Percentiles rank a stretch among this genome's conserved stretches.
phyloP scores from a whole-genome alignment of 2,113 vertebrate species.

The Myotis brandtii region DNA sequence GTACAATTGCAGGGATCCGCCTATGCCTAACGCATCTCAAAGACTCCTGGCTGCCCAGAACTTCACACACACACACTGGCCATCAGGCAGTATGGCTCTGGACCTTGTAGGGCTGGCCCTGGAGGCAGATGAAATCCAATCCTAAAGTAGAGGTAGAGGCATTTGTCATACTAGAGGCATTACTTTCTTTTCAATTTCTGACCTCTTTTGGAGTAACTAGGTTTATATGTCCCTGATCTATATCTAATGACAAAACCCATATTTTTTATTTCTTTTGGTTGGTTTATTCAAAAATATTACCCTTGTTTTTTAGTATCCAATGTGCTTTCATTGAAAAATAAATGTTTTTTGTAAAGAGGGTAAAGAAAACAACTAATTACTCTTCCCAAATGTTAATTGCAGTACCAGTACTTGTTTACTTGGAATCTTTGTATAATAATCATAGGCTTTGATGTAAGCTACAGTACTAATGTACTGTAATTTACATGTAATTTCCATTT shows the following conservation, averaged over 20 bases:
- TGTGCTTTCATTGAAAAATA: conserved; percentile 19
- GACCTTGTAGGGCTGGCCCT: background rate
- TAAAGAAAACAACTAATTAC: conserved; percentile 55
- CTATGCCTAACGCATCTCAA: background rate
- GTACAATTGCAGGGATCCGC: background rate
- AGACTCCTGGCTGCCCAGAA: background rate
- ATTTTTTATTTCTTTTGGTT: conserved; percentile 38
- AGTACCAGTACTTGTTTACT: conserved; percentile 53
- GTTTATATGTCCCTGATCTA: background rate
- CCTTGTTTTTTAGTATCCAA: background rate
- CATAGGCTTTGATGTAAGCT: conserved; percentile 41
- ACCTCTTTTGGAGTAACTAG: background rate
- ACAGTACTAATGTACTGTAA: conserved; percentile 35
- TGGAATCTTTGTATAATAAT: conserved; percentile 67
- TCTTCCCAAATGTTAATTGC: conserved; percentile 74
- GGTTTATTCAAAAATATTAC: background rate
- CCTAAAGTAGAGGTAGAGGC: background rate
- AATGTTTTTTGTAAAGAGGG: conserved; percentile 45
- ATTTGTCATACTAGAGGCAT: background rate
- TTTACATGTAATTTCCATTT: conserved; percentile 65
- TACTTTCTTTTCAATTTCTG: conserved; percentile 3
- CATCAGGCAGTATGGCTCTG: background rate
- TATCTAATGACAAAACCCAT: background rate
- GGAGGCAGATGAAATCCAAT: background rate
- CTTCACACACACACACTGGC: background rate